Evolutionary conservation across 2,888 invertebrate species (phyloP).

Genomic region (Litoditis marina): DNA sequence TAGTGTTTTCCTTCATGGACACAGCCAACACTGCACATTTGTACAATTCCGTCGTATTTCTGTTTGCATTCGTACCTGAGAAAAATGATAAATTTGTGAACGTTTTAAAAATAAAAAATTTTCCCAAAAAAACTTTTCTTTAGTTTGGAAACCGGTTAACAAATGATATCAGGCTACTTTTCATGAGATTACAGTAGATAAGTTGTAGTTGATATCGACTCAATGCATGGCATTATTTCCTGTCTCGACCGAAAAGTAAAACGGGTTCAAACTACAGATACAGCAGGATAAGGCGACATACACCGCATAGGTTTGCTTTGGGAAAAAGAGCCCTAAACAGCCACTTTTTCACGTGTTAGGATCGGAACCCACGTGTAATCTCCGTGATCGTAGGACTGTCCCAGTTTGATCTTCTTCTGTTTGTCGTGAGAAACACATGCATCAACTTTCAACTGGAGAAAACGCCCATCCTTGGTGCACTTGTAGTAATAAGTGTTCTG

Average conservation of each 20-base stretch:
- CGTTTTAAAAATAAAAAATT: not conserved
- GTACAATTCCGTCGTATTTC: constrained; percentile 47
- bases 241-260: too few species aligned
- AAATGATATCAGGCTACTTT: too few species aligned
- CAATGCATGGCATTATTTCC: too few species aligned
- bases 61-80: constrained; percentile 55
- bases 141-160: too few species aligned
- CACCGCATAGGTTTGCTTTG: too few species aligned
- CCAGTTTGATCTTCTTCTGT: constrained; percentile 38
- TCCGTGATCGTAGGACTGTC: constrained; percentile 45
- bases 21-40: constrained; percentile 58
- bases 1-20: constrained; percentile 45
- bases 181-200: too few species aligned
- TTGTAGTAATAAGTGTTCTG: constrained; percentile 51
- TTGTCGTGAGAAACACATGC: constrained; percentile 52
- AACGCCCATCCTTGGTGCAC: constrained; percentile 45
- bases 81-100: constrained; percentile 3
- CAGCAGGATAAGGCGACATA: too few species aligned
- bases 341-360: not conserved
- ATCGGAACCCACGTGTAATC: constrained; percentile 44
- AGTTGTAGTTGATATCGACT: too few species aligned
- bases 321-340: too few species aligned
- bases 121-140: not conserved
- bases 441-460: constrained; percentile 40
- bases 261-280: too few species aligned